phyloP scores from a whole-genome alignment of 1,140 invertebrate genomes.

The Oscheius sp. region DNA sequence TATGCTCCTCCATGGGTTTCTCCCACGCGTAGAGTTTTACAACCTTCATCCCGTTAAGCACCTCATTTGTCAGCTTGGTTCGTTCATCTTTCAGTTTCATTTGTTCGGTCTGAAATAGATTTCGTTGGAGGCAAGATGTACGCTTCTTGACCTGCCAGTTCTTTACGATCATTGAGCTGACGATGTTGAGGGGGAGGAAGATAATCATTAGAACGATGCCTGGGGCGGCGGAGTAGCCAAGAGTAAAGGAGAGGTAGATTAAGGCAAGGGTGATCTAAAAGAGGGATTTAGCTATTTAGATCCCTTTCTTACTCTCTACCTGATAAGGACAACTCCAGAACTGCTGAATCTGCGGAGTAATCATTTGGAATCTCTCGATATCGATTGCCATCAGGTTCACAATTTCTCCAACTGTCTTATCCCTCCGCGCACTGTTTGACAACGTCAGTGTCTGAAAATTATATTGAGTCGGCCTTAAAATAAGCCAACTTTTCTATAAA shows the following conservation, averaged over 20 bases:
- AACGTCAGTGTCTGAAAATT: constrained; percentile 57
- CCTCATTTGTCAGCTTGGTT: constrained; percentile 67
- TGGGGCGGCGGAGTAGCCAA: constrained; percentile 79
- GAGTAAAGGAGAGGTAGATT: constrained; percentile 62
- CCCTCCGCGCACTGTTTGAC: constrained; percentile 56
- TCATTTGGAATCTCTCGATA: constrained; percentile 54
- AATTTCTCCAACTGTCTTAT: constrained; percentile 67
- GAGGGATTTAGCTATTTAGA: neutral
- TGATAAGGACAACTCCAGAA: constrained; percentile 58
- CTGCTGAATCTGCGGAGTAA: constrained; percentile 50
- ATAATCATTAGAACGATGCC: constrained; percentile 82
- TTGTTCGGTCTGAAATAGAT: constrained; percentile 59
- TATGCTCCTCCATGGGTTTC: constrained; percentile 70
- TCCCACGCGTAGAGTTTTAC: constrained; percentile 91
- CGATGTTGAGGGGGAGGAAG: constrained; percentile 60
- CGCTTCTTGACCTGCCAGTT: constrained; percentile 42
- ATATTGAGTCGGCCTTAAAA: neutral
- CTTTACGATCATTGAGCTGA: constrained; percentile 59
- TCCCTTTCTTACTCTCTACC: neutral
- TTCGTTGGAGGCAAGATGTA: neutral
- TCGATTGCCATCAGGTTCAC: constrained; percentile 68
- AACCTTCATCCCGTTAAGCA: constrained; percentile 67
- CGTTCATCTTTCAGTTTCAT: constrained; percentile 68
- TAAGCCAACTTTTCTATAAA: constrained; percentile 77
- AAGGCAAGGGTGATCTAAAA: constrained; percentile 41